Evolutionary conservation across 2,113 vertebrate species (phyloP).

Genomic region (Syrmaticus mikado): DNA sequence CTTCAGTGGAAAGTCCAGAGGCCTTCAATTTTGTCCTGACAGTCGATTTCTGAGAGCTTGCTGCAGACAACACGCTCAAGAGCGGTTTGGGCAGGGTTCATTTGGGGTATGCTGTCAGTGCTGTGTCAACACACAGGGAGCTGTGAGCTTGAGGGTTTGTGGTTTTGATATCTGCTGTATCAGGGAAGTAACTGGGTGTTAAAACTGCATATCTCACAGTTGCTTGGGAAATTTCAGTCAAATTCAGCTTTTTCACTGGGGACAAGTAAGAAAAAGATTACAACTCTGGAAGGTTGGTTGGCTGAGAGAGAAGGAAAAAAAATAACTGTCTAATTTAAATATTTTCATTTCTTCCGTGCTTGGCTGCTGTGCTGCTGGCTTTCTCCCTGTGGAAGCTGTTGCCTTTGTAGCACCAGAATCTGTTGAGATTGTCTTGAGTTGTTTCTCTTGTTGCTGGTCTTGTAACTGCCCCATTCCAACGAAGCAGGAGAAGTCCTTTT

Average conservation of each 20-base stretch:
- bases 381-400: neutral
- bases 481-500: neutral
- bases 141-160: neutral
- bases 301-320: neutral
- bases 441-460: neutral
- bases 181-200: neutral
- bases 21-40: neutral
- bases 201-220: neutral
- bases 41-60: neutral
- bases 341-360: neutral
- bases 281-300: neutral
- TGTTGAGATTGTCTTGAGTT: neutral
- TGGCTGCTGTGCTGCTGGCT: neutral
- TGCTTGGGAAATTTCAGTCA: neutral
- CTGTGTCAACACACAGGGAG: neutral
- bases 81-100: neutral
- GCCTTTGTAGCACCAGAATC: neutral
- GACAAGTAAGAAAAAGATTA: neutral
- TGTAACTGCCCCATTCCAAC: neutral
- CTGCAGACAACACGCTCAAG: neutral
- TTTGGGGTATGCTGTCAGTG: neutral
- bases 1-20: neutral
- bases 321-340: neutral
- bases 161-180: neutral
- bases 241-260: neutral